Conservation (phyloP, 2,888 invertebrate genomes). For the Drosophila nigritarsus region DNA sequence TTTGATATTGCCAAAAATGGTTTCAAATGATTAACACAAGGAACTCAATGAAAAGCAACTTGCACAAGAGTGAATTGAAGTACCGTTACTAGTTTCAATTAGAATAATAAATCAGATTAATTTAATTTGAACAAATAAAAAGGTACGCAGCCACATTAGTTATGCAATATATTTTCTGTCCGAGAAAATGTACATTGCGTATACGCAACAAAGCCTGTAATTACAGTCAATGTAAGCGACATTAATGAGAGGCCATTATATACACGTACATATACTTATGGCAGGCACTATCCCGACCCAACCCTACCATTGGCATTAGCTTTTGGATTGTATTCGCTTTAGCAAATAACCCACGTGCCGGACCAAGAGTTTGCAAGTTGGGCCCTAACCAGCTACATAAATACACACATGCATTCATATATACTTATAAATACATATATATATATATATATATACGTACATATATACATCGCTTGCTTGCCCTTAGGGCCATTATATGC, state of each 20-base stretch:
- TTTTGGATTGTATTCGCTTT: background rate
- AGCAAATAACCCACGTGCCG: slow-evolving; percentile 56
- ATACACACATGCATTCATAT: background rate
- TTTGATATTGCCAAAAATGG: background rate
- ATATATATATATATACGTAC: background rate
- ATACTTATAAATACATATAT: background rate
- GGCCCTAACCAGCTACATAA: slow-evolving; percentile 1
- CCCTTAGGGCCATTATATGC: slow-evolving; percentile 42
- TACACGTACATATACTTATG: too few species aligned
- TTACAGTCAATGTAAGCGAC: slow-evolving; percentile 39
- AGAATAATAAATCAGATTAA: background rate
- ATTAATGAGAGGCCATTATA: slow-evolving; percentile 33
- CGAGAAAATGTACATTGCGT: slow-evolving; percentile 42
- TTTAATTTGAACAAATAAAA: background rate
- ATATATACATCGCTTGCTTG: background rate
- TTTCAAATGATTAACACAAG: background rate
- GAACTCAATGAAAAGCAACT: background rate
- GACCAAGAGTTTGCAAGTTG: slow-evolving; percentile 19
- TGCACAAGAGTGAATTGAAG: background rate
- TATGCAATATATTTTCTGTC: background rate
- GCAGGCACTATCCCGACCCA: slow-evolving; percentile 8
- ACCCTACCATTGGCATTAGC: background rate
- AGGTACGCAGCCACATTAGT: background rate
- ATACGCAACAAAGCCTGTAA: slow-evolving; percentile 48
- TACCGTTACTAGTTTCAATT: background rate